These are phyloP conservation scores for Columbina picui DNA, from an alignment of 2,113 vertebrate species.

Conservation along the genomic window DNA sequence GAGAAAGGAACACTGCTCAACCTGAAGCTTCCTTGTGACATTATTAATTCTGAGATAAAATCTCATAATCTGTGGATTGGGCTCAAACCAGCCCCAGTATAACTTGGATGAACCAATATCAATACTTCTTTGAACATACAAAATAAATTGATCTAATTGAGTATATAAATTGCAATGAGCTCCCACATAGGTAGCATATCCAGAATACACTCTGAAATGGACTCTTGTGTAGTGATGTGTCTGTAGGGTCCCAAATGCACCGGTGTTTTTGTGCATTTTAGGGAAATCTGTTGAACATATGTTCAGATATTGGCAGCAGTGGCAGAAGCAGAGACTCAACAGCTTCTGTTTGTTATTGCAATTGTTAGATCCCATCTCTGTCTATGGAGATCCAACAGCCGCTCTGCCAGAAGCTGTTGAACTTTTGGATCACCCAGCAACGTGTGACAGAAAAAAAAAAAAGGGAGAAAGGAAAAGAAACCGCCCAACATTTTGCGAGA, in stretches of 20 bases:
- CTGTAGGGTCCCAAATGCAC: background rate
- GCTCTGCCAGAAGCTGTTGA: background rate
- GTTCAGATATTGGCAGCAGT: background rate
- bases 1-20: background rate
- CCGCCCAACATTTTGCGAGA: too few species aligned
- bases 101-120: background rate
- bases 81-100: background rate
- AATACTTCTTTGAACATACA: background rate
- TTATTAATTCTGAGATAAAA: background rate
- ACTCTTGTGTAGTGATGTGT: accelerated
- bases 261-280: accelerated
- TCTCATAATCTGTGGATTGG: background rate
- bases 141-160: accelerated
- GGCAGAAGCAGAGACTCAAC: background rate
- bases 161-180: background rate
- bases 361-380: background rate
- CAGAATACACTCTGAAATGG: background rate
- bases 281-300: background rate
- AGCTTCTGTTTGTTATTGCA: background rate
- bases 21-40: accelerated
- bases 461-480: accelerated
- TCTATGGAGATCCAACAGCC: background rate
- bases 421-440: background rate
- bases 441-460: accelerated
- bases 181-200: accelerated